Evolutionary conservation across 1,140 invertebrate species (phyloP).

Genomic region (Pachypeltis micranthus): DNA sequence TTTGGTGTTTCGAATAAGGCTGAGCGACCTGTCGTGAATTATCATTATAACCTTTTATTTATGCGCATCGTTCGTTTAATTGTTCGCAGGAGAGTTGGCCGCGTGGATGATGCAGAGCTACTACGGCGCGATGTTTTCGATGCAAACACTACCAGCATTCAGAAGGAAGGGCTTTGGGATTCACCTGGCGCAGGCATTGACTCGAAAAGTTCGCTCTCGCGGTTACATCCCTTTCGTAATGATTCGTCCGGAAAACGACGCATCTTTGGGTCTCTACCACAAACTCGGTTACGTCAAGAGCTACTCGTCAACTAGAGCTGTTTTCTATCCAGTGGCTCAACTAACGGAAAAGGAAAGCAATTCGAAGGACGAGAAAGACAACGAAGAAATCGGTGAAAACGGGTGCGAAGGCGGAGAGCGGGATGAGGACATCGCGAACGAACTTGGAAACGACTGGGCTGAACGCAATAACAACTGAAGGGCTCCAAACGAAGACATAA

Average conservation of each 20-base stretch:
- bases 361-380: background rate
- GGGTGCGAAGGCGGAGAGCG: background rate
- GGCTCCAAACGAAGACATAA: too few relatives aligned
- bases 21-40: too few relatives aligned
- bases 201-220: slow-evolving; percentile 54
- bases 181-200: slow-evolving; percentile 48
- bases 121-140: slow-evolving; percentile 82
- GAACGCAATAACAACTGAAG: too few relatives aligned
- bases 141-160: slow-evolving; percentile 70
- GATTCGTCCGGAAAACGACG: slow-evolving; percentile 72
- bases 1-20: too few relatives aligned
- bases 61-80: too few relatives aligned
- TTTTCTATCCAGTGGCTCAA: slow-evolving; percentile 44
- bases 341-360: background rate
- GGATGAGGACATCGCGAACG: background rate
- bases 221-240: slow-evolving; percentile 73
- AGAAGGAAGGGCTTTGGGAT: slow-evolving; percentile 63
- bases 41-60: too few relatives aligned
- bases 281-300: slow-evolving; percentile 66
- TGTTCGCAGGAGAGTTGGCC: slow-evolving; percentile 13
- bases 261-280: slow-evolving; percentile 61
- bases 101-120: slow-evolving; percentile 52
- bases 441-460: too few relatives aligned
- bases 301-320: slow-evolving; percentile 62
- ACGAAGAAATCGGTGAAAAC: background rate